These are phyloP conservation scores for Lithophane socia DNA, from an alignment of 2,888 invertebrate species.

Conservation along the genomic window DNA sequence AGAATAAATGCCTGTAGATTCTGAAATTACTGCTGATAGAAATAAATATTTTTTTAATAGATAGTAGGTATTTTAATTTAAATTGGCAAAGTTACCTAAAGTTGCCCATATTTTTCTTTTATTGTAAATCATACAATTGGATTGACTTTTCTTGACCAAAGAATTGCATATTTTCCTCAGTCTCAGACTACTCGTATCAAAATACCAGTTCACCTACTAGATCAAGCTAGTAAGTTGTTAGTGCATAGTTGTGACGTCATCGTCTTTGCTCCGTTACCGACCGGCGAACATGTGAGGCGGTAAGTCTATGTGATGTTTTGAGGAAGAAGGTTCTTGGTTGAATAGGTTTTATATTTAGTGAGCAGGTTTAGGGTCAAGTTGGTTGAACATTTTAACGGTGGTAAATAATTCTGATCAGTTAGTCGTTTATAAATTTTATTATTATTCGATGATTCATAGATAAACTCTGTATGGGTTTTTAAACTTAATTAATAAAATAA, in stretches of 20 bases:
- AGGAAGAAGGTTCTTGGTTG: background rate
- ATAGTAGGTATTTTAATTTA: too few species aligned
- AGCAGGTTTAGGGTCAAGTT: background rate
- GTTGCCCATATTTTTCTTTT: background rate
- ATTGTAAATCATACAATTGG: background rate
- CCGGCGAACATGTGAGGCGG: background rate
- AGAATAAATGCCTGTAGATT: background rate
- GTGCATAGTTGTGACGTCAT: slow-evolving; percentile 30
- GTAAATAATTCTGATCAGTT: background rate
- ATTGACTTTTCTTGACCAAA: background rate
- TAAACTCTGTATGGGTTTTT: background rate
- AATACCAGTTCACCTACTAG: background rate
- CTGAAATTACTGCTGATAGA: background rate
- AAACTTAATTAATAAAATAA: background rate
- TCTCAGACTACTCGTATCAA: background rate
- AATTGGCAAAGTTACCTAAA: too few species aligned
- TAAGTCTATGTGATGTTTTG: background rate
- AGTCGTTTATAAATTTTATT: background rate
- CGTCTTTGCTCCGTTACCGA: background rate
- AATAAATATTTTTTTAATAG: background rate
- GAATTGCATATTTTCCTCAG: too few species aligned
- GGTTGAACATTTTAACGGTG: background rate
- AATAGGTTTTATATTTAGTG: background rate
- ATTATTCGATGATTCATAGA: background rate
- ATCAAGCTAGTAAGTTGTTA: background rate